phyloP scores from a whole-genome alignment of 2,113 vertebrate genomes.

The Bubo blakistoni region DNA sequence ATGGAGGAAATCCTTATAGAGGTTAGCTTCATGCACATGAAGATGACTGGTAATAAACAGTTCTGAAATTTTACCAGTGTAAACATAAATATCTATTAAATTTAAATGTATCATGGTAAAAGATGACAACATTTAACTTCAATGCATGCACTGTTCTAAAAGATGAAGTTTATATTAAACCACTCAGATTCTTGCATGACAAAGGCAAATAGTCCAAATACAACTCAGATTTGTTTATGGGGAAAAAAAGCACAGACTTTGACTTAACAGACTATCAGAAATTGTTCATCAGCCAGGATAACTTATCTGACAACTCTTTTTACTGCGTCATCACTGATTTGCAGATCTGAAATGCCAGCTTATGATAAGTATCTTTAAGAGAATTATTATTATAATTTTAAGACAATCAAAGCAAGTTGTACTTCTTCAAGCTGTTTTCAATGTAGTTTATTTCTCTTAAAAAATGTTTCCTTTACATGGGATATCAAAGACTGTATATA shows the following conservation, averaged over 20 bases:
- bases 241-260: neutral
- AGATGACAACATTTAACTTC: neutral
- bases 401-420: neutral
- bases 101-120: neutral
- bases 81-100: neutral
- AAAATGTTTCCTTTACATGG: neutral
- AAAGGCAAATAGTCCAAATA: neutral
- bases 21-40: neutral
- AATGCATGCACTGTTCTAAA: neutral
- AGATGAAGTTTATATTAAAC: neutral
- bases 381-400: neutral
- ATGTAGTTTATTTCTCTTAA: neutral
- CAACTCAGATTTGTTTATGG: neutral
- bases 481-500: neutral
- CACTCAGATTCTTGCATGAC: neutral
- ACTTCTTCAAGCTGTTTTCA: neutral
- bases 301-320: neutral
- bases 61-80: neutral
- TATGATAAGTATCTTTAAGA: neutral
- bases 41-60: neutral
- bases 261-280: neutral
- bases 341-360: neutral
- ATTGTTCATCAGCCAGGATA: neutral
- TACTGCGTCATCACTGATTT: neutral
- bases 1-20: neutral